These are phyloP conservation scores for Misgurnus anguillicaudatus DNA, from an alignment of 2,113 vertebrate species.

Conservation along the genomic window DNA sequence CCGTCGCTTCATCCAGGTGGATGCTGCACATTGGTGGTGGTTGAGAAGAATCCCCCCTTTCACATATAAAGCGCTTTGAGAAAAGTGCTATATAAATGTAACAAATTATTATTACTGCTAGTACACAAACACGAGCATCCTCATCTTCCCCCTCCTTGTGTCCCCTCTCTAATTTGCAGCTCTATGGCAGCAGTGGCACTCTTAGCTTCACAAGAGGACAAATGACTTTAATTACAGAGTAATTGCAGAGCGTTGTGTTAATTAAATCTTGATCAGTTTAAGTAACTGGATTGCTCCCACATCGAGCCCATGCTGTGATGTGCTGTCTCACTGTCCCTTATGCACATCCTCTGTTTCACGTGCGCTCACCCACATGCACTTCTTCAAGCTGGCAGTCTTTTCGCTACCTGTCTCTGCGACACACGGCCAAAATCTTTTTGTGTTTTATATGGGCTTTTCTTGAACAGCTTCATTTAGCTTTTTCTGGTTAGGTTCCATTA, in stretches of 20 bases:
- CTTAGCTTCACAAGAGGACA: slow-evolving; percentile 91
- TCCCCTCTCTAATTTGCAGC: slow-evolving; percentile 39
- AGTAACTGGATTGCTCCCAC: slow-evolving; percentile 96
- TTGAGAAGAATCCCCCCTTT: too few species aligned
- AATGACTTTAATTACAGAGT: slow-evolving; percentile 99
- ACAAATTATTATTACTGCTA: not conserved
- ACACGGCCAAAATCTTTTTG: not conserved
- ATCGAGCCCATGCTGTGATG: slow-evolving; percentile 80
- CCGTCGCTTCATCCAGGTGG: too few species aligned
- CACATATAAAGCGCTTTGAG: too few species aligned
- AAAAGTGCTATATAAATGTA: too few species aligned
- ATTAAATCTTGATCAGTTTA: slow-evolving; percentile 99
- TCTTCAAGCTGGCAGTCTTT: not conserved
- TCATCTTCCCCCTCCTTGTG: slow-evolving; percentile 7
- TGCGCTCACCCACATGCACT: not conserved
- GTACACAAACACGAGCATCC: slow-evolving; percentile 14
- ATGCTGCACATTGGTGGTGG: too few species aligned
- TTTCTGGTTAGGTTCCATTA: not conserved
- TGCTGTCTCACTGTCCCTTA: slow-evolving; percentile 49
- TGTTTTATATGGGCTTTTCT: not conserved
- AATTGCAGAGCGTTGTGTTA: slow-evolving; percentile 94
- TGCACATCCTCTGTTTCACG: slow-evolving; percentile 44
- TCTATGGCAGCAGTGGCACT: slow-evolving; percentile 65
- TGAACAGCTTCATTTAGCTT: not conserved
- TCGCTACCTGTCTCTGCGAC: not conserved